These are phyloP conservation scores for Eulemur albifrons DNA, from an alignment of 2,797 vertebrate species.

Conservation along the genomic window DNA sequence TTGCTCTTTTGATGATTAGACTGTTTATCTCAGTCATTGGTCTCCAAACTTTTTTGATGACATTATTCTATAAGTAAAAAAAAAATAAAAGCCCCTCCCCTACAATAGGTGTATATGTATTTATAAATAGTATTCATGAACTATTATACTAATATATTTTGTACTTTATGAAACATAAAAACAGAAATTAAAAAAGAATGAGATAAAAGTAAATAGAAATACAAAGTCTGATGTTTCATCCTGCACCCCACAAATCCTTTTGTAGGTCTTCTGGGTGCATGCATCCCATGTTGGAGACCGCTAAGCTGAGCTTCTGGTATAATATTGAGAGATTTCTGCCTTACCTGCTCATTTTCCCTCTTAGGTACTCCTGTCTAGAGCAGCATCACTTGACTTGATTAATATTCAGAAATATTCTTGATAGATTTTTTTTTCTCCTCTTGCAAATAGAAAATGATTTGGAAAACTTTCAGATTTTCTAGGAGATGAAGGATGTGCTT, in stretches of 20 bases:
- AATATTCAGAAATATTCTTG: slow-evolving; percentile 36
- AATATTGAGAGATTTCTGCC: neutral
- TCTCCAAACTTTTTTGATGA: neutral
- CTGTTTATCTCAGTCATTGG: neutral
- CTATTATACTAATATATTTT: neutral
- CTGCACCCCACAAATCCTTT: neutral
- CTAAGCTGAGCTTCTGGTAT: neutral
- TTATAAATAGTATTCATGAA: neutral
- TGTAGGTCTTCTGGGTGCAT: neutral
- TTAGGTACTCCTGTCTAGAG: neutral
- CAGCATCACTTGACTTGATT: neutral
- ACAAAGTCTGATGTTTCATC: neutral
- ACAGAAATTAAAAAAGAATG: neutral
- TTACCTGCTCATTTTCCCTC: neutral
- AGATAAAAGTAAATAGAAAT: slow-evolving; percentile 4
- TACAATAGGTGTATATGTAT: neutral
- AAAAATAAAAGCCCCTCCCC: neutral
- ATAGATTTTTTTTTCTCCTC: neutral
- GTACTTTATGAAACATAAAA: neutral
- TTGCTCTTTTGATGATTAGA: neutral
- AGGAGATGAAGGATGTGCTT: neutral
- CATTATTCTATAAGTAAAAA: neutral
- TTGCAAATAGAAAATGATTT: slow-evolving; percentile 1
- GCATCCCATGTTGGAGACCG: neutral
- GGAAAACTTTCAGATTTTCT: neutral